A percentile compares a stretch with the other conserved stretches of the same genome.
Conservation (phyloP, 92 coral and sea anemone species). For the Paramuricea clavata region DNA sequence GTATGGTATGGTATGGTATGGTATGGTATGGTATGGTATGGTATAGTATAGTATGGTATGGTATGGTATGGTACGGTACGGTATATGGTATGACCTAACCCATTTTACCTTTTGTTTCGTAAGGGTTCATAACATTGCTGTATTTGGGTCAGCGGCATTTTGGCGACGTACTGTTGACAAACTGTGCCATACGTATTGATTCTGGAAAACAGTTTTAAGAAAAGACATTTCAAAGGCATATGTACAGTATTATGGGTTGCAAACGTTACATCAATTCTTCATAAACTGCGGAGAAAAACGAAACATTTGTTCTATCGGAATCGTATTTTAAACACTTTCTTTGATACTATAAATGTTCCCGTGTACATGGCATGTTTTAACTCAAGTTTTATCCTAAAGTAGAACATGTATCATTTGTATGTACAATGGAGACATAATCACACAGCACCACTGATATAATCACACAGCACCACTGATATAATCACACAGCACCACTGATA, state of each 20-base stretch:
- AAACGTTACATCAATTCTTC: background rate
- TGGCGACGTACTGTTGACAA: constrained; percentile 73
- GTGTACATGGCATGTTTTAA: background rate
- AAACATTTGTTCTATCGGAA: too few species aligned
- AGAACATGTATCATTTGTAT: background rate
- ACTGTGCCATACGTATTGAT: constrained; percentile 68
- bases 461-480: too few species aligned
- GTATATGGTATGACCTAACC: background rate
- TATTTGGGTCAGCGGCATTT: constrained; percentile 68
- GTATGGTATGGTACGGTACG: too few species aligned
- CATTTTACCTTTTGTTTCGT: constrained; percentile 46
- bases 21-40: too few species aligned
- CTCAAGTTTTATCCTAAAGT: background rate
- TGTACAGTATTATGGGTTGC: background rate
- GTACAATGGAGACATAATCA: background rate
- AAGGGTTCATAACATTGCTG: constrained; percentile 59
- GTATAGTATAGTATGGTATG: too few species aligned
- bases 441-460: too few species aligned
- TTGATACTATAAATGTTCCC: background rate
- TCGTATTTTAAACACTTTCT: too few species aligned
- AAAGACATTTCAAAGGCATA: background rate
- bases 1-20: too few species aligned
- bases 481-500: too few species aligned
- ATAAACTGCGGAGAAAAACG: too few species aligned
- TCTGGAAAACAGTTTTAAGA: background rate